Base-by-base conservation (phyloP, 2,113 vertebrate species). In the Oophaga pumilio region DNA sequence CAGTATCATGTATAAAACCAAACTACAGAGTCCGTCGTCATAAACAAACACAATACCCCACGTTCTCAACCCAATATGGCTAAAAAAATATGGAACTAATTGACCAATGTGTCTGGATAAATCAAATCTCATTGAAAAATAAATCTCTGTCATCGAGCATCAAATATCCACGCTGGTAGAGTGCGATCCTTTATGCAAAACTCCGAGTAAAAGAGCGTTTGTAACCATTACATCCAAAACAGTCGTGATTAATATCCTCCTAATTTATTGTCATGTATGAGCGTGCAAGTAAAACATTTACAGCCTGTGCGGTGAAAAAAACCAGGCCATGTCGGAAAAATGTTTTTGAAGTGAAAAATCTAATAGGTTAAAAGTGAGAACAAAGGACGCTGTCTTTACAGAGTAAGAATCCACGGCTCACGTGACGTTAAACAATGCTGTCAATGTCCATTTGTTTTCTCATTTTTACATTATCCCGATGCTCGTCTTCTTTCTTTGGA, bases 221-320 rank as follows among this genome's bases (percentile, higher is more conserved):
- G 93, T 95, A 95, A 95, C 94, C 90, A 91, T 92, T 90, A 92
- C 93, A 96, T 95, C 95, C 33, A 96, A 96, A 96, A 94, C 92
- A 92, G 94, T 95, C 94, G 96, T 97, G 96, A 97, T 96, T 94
- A 97, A 98, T 96, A 95, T 91, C 93, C 91, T 56, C 94, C 96
- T 97, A 97, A 97, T 97, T 97, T 97, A 97, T 97, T 96, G 95
- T 97, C 96, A 97, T 96, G 95, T 97, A 96, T 95, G 94, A 95
- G 94, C 95, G 97, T 96, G 97, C 96, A 97, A 97, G 97, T 96
- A 86, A 79, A 86, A 79, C 60, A 79, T 86, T 86, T 79, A 86
- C 60, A 77, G 85, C 76, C 64, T 86, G 85, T 52, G 73, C 28
- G 13, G 49, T 56, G 76, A 86, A 79, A 79, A 79, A 78, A 69